phyloP scores from a whole-genome alignment of 1,140 invertebrate genomes.

The Solenopsis invicta region DNA sequence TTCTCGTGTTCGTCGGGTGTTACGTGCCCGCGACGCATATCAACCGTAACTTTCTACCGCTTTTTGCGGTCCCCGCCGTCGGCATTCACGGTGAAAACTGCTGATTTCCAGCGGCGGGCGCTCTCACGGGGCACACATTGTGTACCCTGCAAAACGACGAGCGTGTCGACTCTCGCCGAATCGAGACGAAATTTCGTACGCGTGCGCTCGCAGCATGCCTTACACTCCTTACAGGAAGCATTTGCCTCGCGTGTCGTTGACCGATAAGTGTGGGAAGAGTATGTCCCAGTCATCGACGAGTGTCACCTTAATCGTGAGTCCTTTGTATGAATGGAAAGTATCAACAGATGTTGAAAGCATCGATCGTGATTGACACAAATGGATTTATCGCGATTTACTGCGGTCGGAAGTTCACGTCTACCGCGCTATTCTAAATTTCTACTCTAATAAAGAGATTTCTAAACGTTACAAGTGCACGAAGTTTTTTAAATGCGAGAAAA shows the following conservation, averaged over 20 bases:
- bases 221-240: too few relatives aligned
- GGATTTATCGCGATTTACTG: neutral
- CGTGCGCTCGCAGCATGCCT: too few relatives aligned
- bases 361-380: neutral
- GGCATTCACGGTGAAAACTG: slow-evolving; percentile 64
- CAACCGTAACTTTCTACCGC: slow-evolving; percentile 74
- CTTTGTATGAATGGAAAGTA: slow-evolving; percentile 32
- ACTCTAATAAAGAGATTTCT: neutral
- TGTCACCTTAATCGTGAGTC: slow-evolving; percentile 3
- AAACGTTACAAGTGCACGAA: neutral
- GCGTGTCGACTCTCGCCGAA: slow-evolving; percentile 28
- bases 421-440: neutral
- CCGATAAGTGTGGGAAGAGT: neutral
- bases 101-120: slow-evolving; percentile 59
- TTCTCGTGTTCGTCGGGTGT: slow-evolving; percentile 63
- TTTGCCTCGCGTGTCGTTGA: neutral
- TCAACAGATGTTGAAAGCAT: slow-evolving; percentile 28
- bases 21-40: slow-evolving; percentile 73
- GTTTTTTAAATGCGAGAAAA: neutral
- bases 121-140: slow-evolving; percentile 55
- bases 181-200: slow-evolving; percentile 53
- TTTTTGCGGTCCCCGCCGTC: slow-evolving; percentile 63
- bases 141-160: slow-evolving; percentile 14
- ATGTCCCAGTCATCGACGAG: slow-evolving; percentile 17
- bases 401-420: neutral